Evolutionary conservation across 2,888 invertebrate genomes (phyloP).

Genomic region (Parnassius orleans): DNA sequence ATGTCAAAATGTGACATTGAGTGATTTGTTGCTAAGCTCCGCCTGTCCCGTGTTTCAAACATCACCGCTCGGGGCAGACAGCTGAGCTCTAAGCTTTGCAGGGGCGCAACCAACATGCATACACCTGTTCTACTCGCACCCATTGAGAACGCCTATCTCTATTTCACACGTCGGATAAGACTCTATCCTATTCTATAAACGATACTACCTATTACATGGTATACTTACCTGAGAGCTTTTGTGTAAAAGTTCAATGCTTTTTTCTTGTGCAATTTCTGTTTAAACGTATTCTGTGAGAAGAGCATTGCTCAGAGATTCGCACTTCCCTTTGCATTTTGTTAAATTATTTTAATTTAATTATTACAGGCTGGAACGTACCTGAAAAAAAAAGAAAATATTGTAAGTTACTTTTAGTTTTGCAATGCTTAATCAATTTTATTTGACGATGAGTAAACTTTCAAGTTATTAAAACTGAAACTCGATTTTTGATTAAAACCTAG

Average conservation of each 20-base stretch:
- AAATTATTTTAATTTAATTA: constrained; percentile 22
- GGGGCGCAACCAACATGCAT: constrained; percentile 67
- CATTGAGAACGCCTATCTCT: constrained; percentile 45
- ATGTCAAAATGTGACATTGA: constrained; percentile 82
- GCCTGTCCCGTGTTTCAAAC: constrained; percentile 82
- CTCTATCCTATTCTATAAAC: constrained; percentile 72
- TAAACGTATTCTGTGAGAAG: constrained; percentile 63
- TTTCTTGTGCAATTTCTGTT: constrained; percentile 65
- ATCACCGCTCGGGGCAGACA: constrained; percentile 79
- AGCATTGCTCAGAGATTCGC: constrained; percentile 51
- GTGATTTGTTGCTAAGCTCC: constrained; percentile 82
- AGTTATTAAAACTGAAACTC: constrained; percentile 1
- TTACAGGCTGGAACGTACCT: constrained; percentile 34
- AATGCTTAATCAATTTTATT: neutral
- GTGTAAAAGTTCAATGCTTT: constrained; percentile 78
- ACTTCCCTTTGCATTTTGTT: constrained; percentile 38
- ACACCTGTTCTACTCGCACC: constrained; percentile 62
- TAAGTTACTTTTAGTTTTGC: neutral
- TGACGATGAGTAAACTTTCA: neutral
- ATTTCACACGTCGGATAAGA: constrained; percentile 63
- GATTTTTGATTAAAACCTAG: constrained; percentile 13
- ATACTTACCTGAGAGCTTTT: constrained; percentile 79
- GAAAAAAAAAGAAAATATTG: constrained; percentile 30
- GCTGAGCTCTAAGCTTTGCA: constrained; percentile 77
- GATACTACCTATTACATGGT: constrained; percentile 67